Evolutionary conservation across 1,140 invertebrate species (phyloP).

Genomic region (Lysiphlebus fabarum): DNA sequence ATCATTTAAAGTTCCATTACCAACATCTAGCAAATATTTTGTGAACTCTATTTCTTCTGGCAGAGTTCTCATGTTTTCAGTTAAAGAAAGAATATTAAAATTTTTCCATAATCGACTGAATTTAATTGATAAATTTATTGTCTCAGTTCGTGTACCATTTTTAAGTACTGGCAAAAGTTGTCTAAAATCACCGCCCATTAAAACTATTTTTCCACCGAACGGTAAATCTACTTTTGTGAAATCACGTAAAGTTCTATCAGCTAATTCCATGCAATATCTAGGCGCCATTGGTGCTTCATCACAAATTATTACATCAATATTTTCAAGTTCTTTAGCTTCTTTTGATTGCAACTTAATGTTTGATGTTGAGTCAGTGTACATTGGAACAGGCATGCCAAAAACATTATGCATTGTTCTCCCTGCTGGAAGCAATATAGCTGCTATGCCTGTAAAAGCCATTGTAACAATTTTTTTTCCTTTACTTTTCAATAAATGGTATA

Average conservation of each 20-base stretch:
- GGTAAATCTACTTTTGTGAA: conserved; percentile 22
- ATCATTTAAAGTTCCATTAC: conserved; percentile 22
- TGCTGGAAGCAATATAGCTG: conserved; percentile 29
- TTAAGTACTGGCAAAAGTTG: conserved; percentile 31
- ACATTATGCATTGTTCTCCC: conserved; percentile 29
- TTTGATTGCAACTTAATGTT: conserved; percentile 36
- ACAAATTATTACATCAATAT: conserved; percentile 31
- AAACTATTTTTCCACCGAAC: conserved; percentile 33
- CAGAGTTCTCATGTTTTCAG: conserved; percentile 22
- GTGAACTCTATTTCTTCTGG: conserved; percentile 20
- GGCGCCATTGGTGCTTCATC: conserved; percentile 38
- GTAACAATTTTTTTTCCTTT: conserved; percentile 23
- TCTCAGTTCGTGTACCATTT: conserved; percentile 27
- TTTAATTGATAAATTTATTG: conserved; percentile 26
- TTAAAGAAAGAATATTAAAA: conserved; percentile 25
- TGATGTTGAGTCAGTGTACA: conserved; percentile 24
- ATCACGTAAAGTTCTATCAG: conserved; percentile 28
- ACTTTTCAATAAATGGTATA: conserved; percentile 19
- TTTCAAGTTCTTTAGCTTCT: conserved; percentile 18
- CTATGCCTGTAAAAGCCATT: conserved; percentile 31
- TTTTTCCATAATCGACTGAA: conserved; percentile 22
- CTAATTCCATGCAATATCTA: conserved; percentile 25
- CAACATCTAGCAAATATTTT: conserved; percentile 23
- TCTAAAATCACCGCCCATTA: conserved; percentile 33
- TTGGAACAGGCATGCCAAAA: conserved; percentile 25